Conservation (phyloP, 2,797 vertebrate species). For the Selene dorsalis region DNA sequence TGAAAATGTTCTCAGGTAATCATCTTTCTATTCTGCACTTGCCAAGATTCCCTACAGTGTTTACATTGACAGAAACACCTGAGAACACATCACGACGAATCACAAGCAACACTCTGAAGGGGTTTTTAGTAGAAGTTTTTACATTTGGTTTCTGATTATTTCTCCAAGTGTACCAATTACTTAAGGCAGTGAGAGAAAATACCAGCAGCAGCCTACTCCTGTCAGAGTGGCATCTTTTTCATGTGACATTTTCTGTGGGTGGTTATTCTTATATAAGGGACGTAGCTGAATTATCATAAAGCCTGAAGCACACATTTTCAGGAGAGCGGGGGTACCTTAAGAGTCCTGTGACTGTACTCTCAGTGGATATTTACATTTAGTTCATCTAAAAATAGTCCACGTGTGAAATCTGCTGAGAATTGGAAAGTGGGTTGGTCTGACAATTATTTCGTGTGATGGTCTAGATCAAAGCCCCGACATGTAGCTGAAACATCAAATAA, state of each 20-base stretch:
- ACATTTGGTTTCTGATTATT: not conserved
- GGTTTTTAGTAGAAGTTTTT: not conserved
- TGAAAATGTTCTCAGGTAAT: slow-evolving; percentile 14
- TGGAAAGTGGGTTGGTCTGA: slow-evolving; percentile 66
- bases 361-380: slow-evolving; percentile 64
- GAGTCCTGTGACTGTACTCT: slow-evolving; percentile 34
- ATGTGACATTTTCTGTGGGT: not conserved
- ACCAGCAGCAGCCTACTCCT: not conserved
- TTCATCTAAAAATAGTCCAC: slow-evolving; percentile 76
- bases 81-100: slow-evolving; percentile 26
- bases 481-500: slow-evolving; percentile 6
- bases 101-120: not conserved
- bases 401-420: slow-evolving; percentile 61
- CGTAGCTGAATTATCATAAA: not conserved
- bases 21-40: slow-evolving; percentile 33
- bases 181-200: slow-evolving; percentile 1
- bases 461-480: slow-evolving; percentile 11
- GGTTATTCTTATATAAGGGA: not conserved
- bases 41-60: slow-evolving; percentile 12
- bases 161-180: not conserved
- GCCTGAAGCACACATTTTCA: not conserved
- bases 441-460: slow-evolving; percentile 31
- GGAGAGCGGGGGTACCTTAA: not conserved
- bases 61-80: slow-evolving; percentile 27
- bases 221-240: not conserved